Conservation (phyloP, 2,797 vertebrate species). For the Graptemys geographica region DNA sequence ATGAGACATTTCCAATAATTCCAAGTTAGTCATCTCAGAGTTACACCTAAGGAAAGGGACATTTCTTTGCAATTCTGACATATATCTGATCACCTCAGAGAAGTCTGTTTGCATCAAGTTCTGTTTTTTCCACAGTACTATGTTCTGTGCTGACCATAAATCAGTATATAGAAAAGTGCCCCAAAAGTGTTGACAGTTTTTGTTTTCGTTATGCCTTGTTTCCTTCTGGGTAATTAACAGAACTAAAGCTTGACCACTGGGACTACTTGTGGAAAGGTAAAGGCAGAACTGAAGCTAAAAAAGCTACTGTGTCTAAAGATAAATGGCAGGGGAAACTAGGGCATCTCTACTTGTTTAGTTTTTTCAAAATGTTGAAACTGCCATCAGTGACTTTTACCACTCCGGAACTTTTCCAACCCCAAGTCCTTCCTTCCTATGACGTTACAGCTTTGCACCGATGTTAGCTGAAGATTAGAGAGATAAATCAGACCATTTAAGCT, state of each 20-base stretch:
- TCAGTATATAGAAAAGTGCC: not conserved
- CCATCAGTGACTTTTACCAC: not conserved
- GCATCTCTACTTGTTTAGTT: not conserved
- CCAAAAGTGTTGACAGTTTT: not conserved
- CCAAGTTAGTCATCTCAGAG: not conserved
- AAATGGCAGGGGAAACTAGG: not conserved
- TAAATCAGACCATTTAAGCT: not conserved
- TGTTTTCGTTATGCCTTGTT: not conserved
- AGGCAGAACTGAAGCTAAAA: not conserved
- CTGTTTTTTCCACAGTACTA: not conserved
- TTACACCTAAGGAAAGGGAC: not conserved
- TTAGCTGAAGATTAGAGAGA: not conserved
- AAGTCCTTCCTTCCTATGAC: not conserved
- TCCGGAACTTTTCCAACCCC: conserved; percentile 4
- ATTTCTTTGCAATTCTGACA: not conserved
- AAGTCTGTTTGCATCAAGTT: not conserved
- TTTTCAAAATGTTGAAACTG: not conserved
- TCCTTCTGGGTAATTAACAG: not conserved
- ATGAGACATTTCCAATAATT: not conserved
- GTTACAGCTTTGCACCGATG: not conserved
- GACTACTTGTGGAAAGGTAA: not conserved
- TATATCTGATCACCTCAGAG: not conserved
- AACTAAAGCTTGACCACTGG: not conserved
- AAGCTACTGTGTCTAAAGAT: not conserved
- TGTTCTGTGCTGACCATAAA: not conserved